A percentile compares a stretch with the other conserved stretches of the same genome.
phyloP scores from a whole-genome alignment of 2,797 vertebrate species.

The Anguilla obscura region DNA sequence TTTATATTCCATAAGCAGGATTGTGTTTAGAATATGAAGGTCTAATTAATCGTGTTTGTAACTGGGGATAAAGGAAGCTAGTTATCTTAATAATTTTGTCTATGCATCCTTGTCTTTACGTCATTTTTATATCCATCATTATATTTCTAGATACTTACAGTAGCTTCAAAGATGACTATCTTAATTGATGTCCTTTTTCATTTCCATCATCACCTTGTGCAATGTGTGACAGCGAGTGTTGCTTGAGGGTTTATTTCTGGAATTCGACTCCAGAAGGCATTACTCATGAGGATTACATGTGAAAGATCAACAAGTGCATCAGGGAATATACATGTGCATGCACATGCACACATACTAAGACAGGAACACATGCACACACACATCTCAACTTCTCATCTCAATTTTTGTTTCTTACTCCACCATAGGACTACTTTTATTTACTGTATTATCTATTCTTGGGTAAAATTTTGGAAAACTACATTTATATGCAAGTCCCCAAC shows the following conservation, averaged over 20 bases:
- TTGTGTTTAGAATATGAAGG: not conserved
- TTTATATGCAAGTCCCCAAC: not conserved
- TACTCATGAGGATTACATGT: constrained; percentile 12
- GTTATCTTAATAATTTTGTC: not conserved
- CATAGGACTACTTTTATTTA: not conserved
- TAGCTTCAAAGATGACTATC: not conserved
- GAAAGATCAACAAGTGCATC: not conserved
- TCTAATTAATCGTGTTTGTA: not conserved
- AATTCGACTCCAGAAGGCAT: constrained; percentile 19
- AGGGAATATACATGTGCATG: not conserved
- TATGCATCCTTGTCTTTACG: not conserved
- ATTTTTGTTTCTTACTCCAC: not conserved
- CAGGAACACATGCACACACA: not conserved
- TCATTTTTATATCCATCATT: not conserved
- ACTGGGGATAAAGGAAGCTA: not conserved
- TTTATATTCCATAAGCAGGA: not conserved
- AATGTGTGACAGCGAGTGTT: constrained; percentile 9
- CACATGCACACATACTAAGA: not conserved
- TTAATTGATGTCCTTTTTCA: not conserved
- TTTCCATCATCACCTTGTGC: not conserved
- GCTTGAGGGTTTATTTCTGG: not conserved
- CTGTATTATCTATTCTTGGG: not conserved
- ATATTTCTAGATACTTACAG: not conserved
- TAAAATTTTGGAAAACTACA: not conserved
- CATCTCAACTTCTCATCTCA: not conserved